Base-by-base conservation (phyloP, 2,797 vertebrate species). In the Leptodactylus fallax region DNA sequence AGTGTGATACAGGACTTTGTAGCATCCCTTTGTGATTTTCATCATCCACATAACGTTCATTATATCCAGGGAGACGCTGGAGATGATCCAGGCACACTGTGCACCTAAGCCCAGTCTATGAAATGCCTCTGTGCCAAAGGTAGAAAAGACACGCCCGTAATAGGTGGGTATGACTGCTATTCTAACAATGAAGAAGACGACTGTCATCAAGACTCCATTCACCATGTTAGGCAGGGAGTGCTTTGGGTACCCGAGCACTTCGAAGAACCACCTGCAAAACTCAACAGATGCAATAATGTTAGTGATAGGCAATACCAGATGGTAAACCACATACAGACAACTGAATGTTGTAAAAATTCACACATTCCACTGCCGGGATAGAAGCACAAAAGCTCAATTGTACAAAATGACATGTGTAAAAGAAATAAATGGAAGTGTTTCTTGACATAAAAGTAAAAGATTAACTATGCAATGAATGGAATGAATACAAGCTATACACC, bases 11-110 rank as follows among this genome's bases (percentile, higher is more conserved):
- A 99, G 92, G 88, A 99, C 97, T 91, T 92, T 98, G 93, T 96
- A 95, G 95, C 98, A 99, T 91, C 98, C 98, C 83, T 95, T 96
- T 72, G 96, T 95, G 19, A 99, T 99, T 93, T 97, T 99, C 91
- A 97, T 94, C 98, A 99, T 99, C 98, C 98, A 99, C 96, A 98
- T 98, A 88, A 98, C 16, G 92, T 99, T 99, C 98, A 99, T 98
- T 91, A 98, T 90, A 94, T 99, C 98, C 96, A 99, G 92, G 90
- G 97, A 94, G 92, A 96, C 87, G 79, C 98, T 98, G 90, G 96
- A 95, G 92, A 93, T 91, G 90, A 98, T 96, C 98, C 98, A 99
- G 91, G 96, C 93, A 67, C 93, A 93, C n/a, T 98, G 98, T 63
- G 96, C 94, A 12, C 95, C 93, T 86, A 94, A 93, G 74, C 98